These are phyloP conservation scores for Mormyrops boulengeri DNA, from an alignment of 2,797 vertebrate species.

Conservation along the genomic window DNA sequence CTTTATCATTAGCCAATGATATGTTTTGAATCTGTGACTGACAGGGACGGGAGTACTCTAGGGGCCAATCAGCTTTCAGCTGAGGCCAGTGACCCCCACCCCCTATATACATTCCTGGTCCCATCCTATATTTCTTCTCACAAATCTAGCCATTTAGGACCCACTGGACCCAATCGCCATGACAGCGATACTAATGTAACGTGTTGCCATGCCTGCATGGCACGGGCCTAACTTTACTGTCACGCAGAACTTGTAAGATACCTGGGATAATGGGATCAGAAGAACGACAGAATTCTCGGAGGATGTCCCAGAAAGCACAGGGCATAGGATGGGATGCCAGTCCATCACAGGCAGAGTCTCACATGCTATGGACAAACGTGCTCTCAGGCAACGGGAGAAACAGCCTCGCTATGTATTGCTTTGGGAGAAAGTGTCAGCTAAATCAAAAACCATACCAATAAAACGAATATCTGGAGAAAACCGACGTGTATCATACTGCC, in stretches of 20 bases:
- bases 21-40: background rate
- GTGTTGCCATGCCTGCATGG: background rate
- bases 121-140: background rate
- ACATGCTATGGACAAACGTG: background rate
- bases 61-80: background rate
- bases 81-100: background rate
- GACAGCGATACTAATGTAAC: background rate
- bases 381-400: background rate
- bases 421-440: background rate
- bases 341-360: background rate
- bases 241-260: background rate
- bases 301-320: background rate
- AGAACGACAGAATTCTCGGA: background rate
- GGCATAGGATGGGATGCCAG: background rate
- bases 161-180: background rate
- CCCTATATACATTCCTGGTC: background rate
- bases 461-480: background rate
- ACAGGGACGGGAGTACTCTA: background rate
- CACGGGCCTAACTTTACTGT: background rate
- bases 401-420: background rate
- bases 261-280: background rate
- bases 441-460: background rate
- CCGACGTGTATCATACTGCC: background rate
- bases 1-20: background rate
- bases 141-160: background rate